These are phyloP conservation scores for Melinaea menophilus DNA, from an alignment of 2,888 invertebrate genomes.

Conservation along the genomic window DNA sequence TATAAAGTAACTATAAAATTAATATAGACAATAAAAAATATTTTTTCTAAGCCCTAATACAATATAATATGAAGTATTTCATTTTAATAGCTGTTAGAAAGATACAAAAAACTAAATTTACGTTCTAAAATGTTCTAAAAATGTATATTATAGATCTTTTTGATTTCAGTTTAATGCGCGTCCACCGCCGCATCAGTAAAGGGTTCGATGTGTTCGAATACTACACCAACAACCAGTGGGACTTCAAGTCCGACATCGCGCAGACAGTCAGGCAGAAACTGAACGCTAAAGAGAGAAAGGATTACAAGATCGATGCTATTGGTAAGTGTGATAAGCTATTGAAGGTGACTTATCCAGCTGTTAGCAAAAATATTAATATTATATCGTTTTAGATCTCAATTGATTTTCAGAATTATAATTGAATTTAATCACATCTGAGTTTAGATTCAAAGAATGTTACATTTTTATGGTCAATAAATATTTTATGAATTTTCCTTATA, in stretches of 20 bases:
- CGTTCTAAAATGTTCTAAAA: background rate
- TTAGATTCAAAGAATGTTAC: too few relatives aligned
- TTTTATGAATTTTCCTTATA: slow-evolving; percentile 29
- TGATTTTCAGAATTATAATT: background rate
- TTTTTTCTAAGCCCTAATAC: too few relatives aligned
- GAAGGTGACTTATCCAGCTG: background rate
- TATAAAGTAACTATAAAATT: too few relatives aligned
- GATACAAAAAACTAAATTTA: too few relatives aligned
- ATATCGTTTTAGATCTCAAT: background rate
- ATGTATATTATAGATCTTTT: background rate
- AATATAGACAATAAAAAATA: too few relatives aligned
- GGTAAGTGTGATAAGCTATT: too few relatives aligned
- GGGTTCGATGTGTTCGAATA: slow-evolving; percentile 94
- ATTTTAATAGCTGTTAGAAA: too few relatives aligned
- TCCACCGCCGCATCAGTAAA: slow-evolving; percentile 89
- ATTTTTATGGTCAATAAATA: too few relatives aligned
- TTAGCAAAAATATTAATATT: background rate
- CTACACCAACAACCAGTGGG: slow-evolving; percentile 95
- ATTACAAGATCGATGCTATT: slow-evolving; percentile 84
- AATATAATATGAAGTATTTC: too few relatives aligned
- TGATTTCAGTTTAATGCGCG: slow-evolving; percentile 83
- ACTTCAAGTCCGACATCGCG: slow-evolving; percentile 85
- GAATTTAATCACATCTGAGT: too few relatives aligned
- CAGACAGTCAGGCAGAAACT: slow-evolving; percentile 76
- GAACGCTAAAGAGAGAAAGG: slow-evolving; percentile 80